Percentiles rank a stretch among this genome's conserved stretches.
phyloP scores from a whole-genome alignment of 2,113 vertebrate genomes.

The Leptocoma aspasia region DNA sequence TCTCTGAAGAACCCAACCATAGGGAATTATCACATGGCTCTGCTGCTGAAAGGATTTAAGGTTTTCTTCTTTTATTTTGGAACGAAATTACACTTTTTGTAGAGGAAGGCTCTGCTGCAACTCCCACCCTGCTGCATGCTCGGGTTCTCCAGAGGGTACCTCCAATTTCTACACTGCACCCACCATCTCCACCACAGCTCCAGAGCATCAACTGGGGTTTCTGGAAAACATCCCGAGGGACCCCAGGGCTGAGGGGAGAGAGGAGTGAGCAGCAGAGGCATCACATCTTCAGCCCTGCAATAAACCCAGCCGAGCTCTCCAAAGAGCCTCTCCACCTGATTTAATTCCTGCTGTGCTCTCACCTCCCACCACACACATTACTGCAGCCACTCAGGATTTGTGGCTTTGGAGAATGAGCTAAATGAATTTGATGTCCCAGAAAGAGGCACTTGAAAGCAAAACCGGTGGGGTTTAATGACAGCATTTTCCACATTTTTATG shows the following conservation, averaged over 20 bases:
- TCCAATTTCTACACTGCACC: neutral
- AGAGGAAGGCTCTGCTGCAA: neutral
- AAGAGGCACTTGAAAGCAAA: slow-evolving; percentile 57
- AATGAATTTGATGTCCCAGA: slow-evolving; percentile 65
- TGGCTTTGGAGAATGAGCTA: slow-evolving; percentile 53
- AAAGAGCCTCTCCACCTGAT: neutral
- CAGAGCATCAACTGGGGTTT: neutral
- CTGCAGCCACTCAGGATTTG: slow-evolving; percentile 38
- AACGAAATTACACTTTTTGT: neutral
- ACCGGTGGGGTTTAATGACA: slow-evolving; percentile 44
- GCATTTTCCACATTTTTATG: slow-evolving; percentile 54
- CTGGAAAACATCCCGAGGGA: neutral
- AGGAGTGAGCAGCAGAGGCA: neutral
- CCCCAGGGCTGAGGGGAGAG: accelerated
- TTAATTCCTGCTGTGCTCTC: slow-evolving; percentile 1
- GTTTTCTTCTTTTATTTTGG: neutral
- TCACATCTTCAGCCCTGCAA: neutral
- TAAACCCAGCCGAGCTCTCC: neutral
- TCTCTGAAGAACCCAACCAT: neutral
- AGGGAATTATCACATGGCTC: neutral
- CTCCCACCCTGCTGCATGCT: neutral
- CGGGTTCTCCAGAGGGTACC: accelerated
- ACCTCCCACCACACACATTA: slow-evolving; percentile 55
- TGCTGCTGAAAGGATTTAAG: neutral
- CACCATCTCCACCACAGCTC: neutral